phyloP scores from a whole-genome alignment of 2,797 vertebrate genomes.

The Orestias chungarensis region DNA sequence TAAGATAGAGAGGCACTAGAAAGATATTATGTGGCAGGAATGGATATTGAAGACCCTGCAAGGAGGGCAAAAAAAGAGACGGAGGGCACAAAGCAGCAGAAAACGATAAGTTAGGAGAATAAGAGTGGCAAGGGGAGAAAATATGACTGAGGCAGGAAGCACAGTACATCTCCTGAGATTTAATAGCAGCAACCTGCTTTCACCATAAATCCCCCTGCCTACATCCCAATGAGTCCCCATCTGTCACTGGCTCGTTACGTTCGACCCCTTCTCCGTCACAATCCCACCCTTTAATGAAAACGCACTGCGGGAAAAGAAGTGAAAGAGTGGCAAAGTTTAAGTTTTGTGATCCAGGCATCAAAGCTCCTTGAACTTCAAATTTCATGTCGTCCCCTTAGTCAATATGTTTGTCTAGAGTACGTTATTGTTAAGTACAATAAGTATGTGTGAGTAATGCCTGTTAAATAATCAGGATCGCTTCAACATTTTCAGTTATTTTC shows the following conservation, averaged over 20 bases:
- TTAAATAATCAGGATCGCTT: neutral
- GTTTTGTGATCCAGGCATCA: constrained; percentile 5
- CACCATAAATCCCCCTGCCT: constrained; percentile 60
- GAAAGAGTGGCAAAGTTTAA: constrained; percentile 7
- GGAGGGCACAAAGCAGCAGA: constrained; percentile 20
- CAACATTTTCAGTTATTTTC: neutral
- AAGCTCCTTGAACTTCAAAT: neutral
- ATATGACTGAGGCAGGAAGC: constrained; percentile 35
- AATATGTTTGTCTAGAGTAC: too few species aligned
- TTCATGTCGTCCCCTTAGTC: too few species aligned
- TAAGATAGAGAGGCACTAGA: constrained; percentile 4
- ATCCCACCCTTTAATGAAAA: constrained; percentile 18
- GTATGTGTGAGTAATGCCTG: too few species aligned
- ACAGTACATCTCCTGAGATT: constrained; percentile 58
- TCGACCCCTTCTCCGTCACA: constrained; percentile 38
- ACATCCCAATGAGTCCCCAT: constrained; percentile 55
- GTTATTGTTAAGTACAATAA: too few species aligned
- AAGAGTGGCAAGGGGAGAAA: constrained; percentile 15
- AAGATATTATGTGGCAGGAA: constrained; percentile 16
- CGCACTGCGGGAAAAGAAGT: neutral
- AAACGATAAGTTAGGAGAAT: constrained; percentile 23
- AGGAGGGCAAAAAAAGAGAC: constrained; percentile 19
- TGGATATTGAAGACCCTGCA: constrained; percentile 12
- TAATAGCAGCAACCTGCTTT: constrained; percentile 53
- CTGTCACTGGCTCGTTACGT: constrained; percentile 60